Conservation (phyloP, 2,113 vertebrate genomes). For the Stigmatopora argus region DNA sequence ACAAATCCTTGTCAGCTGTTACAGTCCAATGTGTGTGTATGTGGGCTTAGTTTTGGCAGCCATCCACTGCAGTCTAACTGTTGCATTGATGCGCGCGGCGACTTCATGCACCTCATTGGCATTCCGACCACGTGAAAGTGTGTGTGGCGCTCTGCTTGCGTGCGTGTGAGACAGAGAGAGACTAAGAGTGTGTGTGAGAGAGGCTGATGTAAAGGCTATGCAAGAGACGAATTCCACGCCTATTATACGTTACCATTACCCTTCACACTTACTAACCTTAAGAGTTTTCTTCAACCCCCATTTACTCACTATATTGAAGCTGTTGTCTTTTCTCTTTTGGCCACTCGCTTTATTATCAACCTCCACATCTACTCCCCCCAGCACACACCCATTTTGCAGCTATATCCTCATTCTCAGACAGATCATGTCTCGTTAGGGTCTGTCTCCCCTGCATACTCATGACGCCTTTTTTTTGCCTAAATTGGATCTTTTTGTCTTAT, state of each 20-base stretch:
- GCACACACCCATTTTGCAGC: constrained; percentile 9
- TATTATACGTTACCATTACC: constrained; percentile 26
- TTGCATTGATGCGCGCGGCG: constrained; percentile 66
- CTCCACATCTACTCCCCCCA: background rate
- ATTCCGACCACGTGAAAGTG: constrained; percentile 34
- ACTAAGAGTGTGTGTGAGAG: background rate
- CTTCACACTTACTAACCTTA: constrained; percentile 21
- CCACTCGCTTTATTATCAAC: background rate
- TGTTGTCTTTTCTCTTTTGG: constrained; percentile 2
- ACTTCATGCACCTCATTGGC: constrained; percentile 54
- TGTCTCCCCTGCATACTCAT: background rate
- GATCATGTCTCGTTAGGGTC: constrained; percentile 16
- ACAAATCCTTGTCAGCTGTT: constrained; percentile 8
- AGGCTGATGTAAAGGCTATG: constrained; percentile 21
- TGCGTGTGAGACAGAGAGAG: constrained; percentile 25
- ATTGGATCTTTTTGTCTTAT: constrained; percentile 22
- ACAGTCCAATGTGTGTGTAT: constrained; percentile 17
- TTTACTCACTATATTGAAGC: constrained; percentile 11
- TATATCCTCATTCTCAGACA: constrained; percentile 37
- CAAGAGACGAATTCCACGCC: constrained; percentile 12
- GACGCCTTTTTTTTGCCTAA: background rate
- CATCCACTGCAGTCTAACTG: constrained; percentile 66
- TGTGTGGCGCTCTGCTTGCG: constrained; percentile 17
- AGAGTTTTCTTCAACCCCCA: constrained; percentile 16
- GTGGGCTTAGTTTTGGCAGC: constrained; percentile 40